These are phyloP conservation scores for Phymastichus coffea DNA, from an alignment of 1,140 invertebrate genomes.

Conservation along the genomic window DNA sequence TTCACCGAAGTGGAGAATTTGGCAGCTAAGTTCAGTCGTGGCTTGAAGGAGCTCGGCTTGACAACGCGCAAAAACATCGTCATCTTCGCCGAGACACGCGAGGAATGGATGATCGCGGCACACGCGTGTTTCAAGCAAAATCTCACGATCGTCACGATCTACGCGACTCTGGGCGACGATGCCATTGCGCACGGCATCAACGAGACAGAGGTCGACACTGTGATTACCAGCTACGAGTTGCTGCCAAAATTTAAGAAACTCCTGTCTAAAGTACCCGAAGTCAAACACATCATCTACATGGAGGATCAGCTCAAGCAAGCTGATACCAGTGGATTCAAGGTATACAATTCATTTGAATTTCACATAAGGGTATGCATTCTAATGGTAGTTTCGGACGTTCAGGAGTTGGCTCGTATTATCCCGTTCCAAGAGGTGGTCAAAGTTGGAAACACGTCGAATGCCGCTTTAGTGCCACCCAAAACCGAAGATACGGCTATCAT, in stretches of 20 bases:
- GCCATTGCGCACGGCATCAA: constrained; percentile 94
- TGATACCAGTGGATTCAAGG: constrained; percentile 67
- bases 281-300: constrained; percentile 85
- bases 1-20: constrained; percentile 77
- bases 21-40: constrained; percentile 76
- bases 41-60: constrained; percentile 69
- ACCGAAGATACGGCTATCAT: constrained; percentile 84
- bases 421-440: constrained; percentile 44
- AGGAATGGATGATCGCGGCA: constrained; percentile 95
- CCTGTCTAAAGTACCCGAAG: constrained; percentile 65
- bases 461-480: constrained; percentile 61
- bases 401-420: constrained; percentile 43
- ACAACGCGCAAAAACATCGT: constrained; percentile 74
- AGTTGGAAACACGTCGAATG: constrained; percentile 37
- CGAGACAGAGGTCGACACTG: constrained; percentile 89
- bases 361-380: constrained; percentile 35
- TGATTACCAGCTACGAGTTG: constrained; percentile 87
- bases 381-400: neutral
- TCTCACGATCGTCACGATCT: constrained; percentile 87
- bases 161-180: constrained; percentile 94
- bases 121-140: constrained; percentile 93
- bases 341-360: constrained; percentile 35
- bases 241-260: constrained; percentile 86
- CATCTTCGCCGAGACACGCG: constrained; percentile 95
- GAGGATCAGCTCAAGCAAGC: constrained; percentile 78